Percentiles rank a stretch among this genome's conserved stretches.
These are phyloP conservation scores for Melanostigma gelatinosum DNA, from an alignment of 2,113 vertebrate genomes.

Conservation along the genomic window DNA sequence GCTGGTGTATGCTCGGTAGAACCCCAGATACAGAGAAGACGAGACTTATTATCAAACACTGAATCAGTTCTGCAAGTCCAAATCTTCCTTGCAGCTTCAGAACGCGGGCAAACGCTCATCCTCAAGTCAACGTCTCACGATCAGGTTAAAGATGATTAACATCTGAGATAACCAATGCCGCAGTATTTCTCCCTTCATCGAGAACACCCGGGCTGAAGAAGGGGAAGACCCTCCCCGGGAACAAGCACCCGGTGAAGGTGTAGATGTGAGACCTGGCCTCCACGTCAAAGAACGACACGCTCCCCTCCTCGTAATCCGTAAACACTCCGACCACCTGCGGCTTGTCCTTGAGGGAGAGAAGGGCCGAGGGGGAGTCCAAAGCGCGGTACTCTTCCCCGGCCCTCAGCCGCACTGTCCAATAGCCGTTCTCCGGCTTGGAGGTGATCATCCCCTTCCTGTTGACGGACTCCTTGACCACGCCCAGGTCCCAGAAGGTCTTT, in stretches of 20 bases:
- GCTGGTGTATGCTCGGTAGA: neutral
- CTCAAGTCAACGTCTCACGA: neutral
- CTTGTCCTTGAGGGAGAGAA: slow-evolving; percentile 35
- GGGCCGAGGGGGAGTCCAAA: slow-evolving; percentile 67
- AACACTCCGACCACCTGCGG: slow-evolving; percentile 71
- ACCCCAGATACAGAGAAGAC: neutral
- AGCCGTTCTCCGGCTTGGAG: slow-evolving; percentile 78
- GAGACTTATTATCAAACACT: neutral
- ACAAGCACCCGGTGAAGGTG: slow-evolving; percentile 69
- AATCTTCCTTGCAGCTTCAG: neutral
- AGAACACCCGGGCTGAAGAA: slow-evolving; percentile 71
- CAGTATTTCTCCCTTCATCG: slow-evolving; percentile 64
- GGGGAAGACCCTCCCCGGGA: slow-evolving; percentile 67
- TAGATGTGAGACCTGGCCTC: slow-evolving; percentile 68
- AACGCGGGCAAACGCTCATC: neutral
- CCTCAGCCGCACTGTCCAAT: slow-evolving; percentile 82
- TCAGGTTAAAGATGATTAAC: neutral
- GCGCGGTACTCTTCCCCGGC: slow-evolving; percentile 76
- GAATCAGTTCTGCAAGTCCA: neutral
- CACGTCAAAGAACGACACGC: slow-evolving; percentile 72
- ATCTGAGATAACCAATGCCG: slow-evolving; percentile 48
- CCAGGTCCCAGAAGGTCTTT: slow-evolving; percentile 85
- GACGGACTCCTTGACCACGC: slow-evolving; percentile 80
- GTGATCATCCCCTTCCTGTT: slow-evolving; percentile 80
- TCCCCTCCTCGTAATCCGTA: slow-evolving; percentile 67